Base-by-base conservation (phyloP, 2,113 vertebrate genomes). In the Neogobius melanostomus region DNA sequence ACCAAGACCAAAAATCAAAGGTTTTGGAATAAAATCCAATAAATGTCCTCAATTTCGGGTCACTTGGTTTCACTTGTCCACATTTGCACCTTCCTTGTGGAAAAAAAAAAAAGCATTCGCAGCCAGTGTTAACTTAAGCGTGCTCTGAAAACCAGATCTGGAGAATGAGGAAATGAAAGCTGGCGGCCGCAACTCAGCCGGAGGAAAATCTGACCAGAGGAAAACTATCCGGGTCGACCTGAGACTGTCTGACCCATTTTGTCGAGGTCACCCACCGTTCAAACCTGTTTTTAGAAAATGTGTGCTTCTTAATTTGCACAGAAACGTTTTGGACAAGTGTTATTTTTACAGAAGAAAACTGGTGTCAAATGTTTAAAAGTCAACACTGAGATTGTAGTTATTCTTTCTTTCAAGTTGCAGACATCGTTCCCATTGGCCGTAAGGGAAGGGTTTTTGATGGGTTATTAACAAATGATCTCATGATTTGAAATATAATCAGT, bases 101-200 rank as follows among this genome's bases (percentile, higher is more conserved):
- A 2, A 1, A 66, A 72, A 15, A 62, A 46, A 51, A 45, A 8
- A 64, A n/a, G 28, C 75, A 62, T 52, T 62, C 45, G 48, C 79
- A 49, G 82, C 87, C 82, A 87, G 85, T 87, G 70, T 83, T 82
- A 88, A 87, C 81, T 71, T 64, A 57, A 74, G 66, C 57, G 71
- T 16, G 49, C 76, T 82, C 57, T 15, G 45, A 82, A 81, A 85
- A 74, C 45, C 77, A 79, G 69, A 82, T 80, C 74, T 86, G 57
- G 63, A 17, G 54, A 59, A 79, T 81, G 71, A 80, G 80, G 75
- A 84, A 87, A 88, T 91, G 17, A 85, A 82, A 85, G 60, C 68
- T 81, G 79, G 65, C 63, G 77, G 76, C 14, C 52, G 21, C 66
- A 70, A 75, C 64, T 81, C 80, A 80, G 50, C 48, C 66, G 36